phyloP scores from a whole-genome alignment of 2,888 invertebrate species.

The Drosophila aldrichi region DNA sequence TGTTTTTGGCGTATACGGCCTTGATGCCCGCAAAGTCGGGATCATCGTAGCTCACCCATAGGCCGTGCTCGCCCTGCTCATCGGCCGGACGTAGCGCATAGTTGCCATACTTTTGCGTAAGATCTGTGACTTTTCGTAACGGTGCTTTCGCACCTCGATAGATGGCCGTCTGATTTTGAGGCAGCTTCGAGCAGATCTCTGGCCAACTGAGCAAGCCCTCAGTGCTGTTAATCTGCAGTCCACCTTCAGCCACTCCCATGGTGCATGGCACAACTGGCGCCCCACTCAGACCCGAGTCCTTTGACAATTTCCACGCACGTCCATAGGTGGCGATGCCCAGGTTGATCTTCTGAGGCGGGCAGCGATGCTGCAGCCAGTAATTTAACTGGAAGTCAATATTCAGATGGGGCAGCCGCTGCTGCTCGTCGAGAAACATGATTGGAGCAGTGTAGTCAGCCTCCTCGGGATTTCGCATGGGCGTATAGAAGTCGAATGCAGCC shows the following conservation, averaged over 20 bases:
- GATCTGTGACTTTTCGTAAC: conserved; percentile 90
- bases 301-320: conserved; percentile 91
- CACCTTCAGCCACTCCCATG: conserved; percentile 89
- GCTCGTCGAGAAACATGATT: conserved; percentile 90
- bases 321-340: conserved; percentile 91
- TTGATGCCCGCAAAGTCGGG: conserved; percentile 93
- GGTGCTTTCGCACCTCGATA: conserved; percentile 88
- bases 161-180: conserved; percentile 87
- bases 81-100: conserved; percentile 91
- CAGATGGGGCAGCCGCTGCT: conserved; percentile 87
- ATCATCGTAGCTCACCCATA: conserved; percentile 94
- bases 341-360: conserved; percentile 89
- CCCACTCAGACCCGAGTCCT: conserved; percentile 90
- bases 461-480: conserved; percentile 90
- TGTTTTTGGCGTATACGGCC: conserved; percentile 89
- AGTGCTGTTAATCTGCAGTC: conserved; percentile 88
- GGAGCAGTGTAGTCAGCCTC: conserved; percentile 92
- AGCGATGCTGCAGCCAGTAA: conserved; percentile 87
- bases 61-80: conserved; percentile 88
- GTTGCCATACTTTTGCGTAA: conserved; percentile 91
- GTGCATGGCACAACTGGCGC: conserved; percentile 89
- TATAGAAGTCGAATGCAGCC: conserved; percentile 92
- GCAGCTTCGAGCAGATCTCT: conserved; percentile 91
- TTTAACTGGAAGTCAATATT: conserved; percentile 89
- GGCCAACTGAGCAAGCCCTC: conserved; percentile 91